phyloP scores from a whole-genome alignment of 1,140 invertebrate genomes.

The Drosophila pseudoananassae region DNA sequence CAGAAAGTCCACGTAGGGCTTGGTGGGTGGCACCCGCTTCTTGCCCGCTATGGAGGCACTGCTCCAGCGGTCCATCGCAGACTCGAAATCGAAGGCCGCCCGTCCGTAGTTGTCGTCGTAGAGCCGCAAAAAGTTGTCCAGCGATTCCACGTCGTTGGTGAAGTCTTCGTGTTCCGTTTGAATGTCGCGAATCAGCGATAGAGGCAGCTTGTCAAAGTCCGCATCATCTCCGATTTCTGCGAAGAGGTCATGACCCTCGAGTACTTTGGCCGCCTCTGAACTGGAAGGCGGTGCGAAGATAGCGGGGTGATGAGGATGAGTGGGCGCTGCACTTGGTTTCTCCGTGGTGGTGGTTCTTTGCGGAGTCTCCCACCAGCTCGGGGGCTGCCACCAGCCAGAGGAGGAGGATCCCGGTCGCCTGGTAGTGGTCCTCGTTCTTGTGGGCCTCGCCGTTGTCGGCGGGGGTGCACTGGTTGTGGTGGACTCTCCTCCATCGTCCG shows the following conservation, averaged over 20 bases:
- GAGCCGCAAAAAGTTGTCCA: slow-evolving; percentile 80
- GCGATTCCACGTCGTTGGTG: slow-evolving; percentile 77
- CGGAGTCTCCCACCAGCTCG: slow-evolving; percentile 75
- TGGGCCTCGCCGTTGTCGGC: slow-evolving; percentile 15
- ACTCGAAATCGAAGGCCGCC: slow-evolving; percentile 71
- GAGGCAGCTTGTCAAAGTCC: slow-evolving; percentile 71
- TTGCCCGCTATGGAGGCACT: slow-evolving; percentile 78
- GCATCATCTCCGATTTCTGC: slow-evolving; percentile 65
- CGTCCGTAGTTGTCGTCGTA: slow-evolving; percentile 83
- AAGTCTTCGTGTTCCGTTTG: slow-evolving; percentile 76
- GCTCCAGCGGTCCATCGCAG: slow-evolving; percentile 79
- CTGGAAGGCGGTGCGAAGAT: slow-evolving; percentile 54
- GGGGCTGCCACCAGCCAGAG: slow-evolving; percentile 59
- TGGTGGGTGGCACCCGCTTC: slow-evolving; percentile 81
- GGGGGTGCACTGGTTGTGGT: slow-evolving; percentile 26
- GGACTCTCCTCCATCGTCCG: slow-evolving; percentile 24
- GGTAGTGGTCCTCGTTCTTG: slow-evolving; percentile 30
- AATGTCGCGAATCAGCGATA: slow-evolving; percentile 76
- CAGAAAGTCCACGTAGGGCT: slow-evolving; percentile 82
- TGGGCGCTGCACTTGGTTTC: slow-evolving; percentile 54
- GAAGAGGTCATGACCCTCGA: slow-evolving; percentile 69
- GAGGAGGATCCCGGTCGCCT: slow-evolving; percentile 29
- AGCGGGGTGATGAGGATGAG: slow-evolving; percentile 58
- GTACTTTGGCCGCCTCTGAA: slow-evolving; percentile 5
- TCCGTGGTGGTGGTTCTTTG: slow-evolving; percentile 55